These are phyloP conservation scores for Ornithoptera priamus DNA, from an alignment of 2,888 invertebrate species.

Conservation along the genomic window DNA sequence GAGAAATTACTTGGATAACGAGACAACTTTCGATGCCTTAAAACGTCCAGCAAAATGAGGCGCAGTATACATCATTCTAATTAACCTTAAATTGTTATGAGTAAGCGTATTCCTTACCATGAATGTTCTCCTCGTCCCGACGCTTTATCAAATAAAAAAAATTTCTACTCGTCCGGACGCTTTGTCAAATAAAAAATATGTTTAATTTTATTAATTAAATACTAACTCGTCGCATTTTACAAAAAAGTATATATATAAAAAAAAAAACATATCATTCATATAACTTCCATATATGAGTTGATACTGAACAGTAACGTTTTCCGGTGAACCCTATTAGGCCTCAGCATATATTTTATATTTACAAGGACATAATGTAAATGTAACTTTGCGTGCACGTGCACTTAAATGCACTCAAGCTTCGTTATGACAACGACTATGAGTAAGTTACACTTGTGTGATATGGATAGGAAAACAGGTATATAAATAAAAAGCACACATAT, in stretches of 20 bases:
- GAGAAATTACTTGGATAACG: too few species aligned
- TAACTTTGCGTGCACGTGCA: conserved; percentile 11
- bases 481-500: background rate
- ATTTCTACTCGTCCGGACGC: too few species aligned
- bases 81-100: too few species aligned
- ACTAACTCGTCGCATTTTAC: too few species aligned
- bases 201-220: too few species aligned
- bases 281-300: background rate
- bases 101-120: too few species aligned
- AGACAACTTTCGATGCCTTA: too few species aligned
- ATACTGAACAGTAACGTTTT: background rate
- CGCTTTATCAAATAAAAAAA: too few species aligned
- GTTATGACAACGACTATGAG: conserved; percentile 14
- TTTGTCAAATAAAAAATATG: too few species aligned
- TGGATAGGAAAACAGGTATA: conserved; percentile 2
- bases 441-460: conserved; percentile 16
- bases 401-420: conserved; percentile 20
- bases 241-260: background rate
- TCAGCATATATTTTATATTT: conserved; percentile 1
- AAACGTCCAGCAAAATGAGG: too few species aligned
- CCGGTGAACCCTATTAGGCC: background rate
- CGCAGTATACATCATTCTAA: too few species aligned
- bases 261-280: background rate
- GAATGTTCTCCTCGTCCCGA: too few species aligned
- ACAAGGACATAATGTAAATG: conserved; percentile 20